These are phyloP conservation scores for Oceanodroma leucorhoa DNA, from an alignment of 2,797 vertebrate genomes.

Conservation along the genomic window DNA sequence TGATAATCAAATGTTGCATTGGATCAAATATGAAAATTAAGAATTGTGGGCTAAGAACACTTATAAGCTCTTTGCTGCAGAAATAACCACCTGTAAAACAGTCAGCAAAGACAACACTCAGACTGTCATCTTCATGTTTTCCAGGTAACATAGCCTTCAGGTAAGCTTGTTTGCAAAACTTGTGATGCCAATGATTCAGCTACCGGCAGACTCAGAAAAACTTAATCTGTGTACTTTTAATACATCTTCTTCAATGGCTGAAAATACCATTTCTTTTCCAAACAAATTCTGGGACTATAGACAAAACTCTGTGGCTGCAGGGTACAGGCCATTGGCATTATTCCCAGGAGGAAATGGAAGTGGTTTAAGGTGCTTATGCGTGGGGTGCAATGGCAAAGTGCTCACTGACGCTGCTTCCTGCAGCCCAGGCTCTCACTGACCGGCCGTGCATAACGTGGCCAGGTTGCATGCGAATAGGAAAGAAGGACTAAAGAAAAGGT, in stretches of 20 bases:
- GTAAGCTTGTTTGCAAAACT: neutral
- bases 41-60: neutral
- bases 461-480: neutral
- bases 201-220: neutral
- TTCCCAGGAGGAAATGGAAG: neutral
- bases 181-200: neutral
- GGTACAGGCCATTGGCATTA: neutral
- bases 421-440: neutral
- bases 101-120: neutral
- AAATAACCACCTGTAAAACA: neutral
- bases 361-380: neutral
- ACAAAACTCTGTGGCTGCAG: neutral
- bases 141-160: neutral
- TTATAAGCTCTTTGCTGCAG: neutral
- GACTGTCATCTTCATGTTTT: neutral
- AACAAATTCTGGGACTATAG: neutral
- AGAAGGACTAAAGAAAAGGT: neutral
- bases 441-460: rapidly evolving
- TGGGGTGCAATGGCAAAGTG: neutral
- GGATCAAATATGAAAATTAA: neutral
- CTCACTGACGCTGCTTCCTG: neutral
- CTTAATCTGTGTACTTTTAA: neutral
- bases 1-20: neutral
- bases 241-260: neutral
- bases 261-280: neutral